A percentile compares a stretch with the other conserved stretches of the same genome.
Conservation (phyloP, 2,888 invertebrate genomes). For the Drepanosiphum platanoidis region DNA sequence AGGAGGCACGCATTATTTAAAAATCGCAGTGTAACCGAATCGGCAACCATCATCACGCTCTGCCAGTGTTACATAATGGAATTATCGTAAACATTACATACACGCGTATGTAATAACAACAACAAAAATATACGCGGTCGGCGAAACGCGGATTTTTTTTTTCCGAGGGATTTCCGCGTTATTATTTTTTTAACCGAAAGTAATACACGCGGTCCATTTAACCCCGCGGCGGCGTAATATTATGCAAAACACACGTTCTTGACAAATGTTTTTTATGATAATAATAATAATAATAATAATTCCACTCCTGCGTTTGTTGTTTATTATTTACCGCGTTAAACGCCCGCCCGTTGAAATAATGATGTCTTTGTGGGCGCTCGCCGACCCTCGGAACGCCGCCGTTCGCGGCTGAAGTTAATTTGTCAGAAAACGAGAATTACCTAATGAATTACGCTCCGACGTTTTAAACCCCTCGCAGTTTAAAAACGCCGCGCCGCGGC, state of each 20-base stretch:
- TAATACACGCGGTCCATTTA: slow-evolving; percentile 57
- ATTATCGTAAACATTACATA: slow-evolving; percentile 54
- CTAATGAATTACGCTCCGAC: slow-evolving; percentile 40
- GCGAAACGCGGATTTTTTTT: slow-evolving; percentile 48
- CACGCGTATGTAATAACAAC: neutral
- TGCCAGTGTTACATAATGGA: slow-evolving; percentile 52
- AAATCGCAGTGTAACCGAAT: slow-evolving; percentile 51
- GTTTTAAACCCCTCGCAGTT: neutral
- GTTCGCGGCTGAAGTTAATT: slow-evolving; percentile 34
- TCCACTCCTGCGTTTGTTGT: slow-evolving; percentile 28
- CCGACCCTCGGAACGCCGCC: neutral
- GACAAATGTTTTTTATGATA: slow-evolving; percentile 52
- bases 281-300: too few species aligned
- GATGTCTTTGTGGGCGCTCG: neutral
- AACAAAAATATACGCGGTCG: neutral
- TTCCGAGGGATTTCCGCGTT: slow-evolving; percentile 40
- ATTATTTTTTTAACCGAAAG: slow-evolving; percentile 44
- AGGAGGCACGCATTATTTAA: slow-evolving; percentile 32
- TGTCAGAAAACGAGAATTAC: slow-evolving; percentile 53
- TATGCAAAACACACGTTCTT: slow-evolving; percentile 57
- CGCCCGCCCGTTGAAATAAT: slow-evolving; percentile 30
- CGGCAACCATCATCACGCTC: slow-evolving; percentile 56
- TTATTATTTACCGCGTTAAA: slow-evolving; percentile 49
- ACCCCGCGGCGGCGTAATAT: slow-evolving; percentile 2
- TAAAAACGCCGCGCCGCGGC: neutral